Conservation (phyloP, 2,113 vertebrate genomes). For the Rhinichthys klamathensis region DNA sequence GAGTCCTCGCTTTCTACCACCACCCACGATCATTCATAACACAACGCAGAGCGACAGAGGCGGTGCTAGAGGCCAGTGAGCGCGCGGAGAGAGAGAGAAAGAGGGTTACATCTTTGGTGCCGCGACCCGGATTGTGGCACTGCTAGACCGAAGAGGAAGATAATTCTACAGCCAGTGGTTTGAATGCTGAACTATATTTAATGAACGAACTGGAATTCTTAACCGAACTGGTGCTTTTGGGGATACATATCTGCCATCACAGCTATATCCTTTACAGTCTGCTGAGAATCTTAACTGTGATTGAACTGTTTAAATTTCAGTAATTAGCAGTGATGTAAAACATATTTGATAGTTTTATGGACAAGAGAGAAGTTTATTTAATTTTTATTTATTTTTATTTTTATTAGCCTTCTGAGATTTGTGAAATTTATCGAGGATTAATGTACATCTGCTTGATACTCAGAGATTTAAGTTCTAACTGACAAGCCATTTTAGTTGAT, state of each 20-base stretch:
- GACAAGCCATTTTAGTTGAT: no score
- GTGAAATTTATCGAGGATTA: no score
- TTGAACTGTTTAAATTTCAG: background rate
- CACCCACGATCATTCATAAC: no score
- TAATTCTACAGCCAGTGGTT: background rate
- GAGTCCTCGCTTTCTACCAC: no score
- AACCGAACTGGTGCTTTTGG: background rate
- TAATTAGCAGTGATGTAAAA: background rate
- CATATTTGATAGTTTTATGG: background rate
- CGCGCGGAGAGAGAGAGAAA: no score
- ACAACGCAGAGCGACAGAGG: no score
- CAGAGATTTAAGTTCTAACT: no score
- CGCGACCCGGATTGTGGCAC: background rate
- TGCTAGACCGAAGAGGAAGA: background rate
- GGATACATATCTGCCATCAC: background rate
- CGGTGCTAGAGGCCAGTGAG: no score
- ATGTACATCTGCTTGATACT: no score
- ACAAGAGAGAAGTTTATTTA: background rate
- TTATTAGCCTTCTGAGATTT: no score
- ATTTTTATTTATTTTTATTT: no score
- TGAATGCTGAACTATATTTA: background rate
- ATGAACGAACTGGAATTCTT: background rate
- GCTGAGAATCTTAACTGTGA: background rate
- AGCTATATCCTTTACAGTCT: background rate
- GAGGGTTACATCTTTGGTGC: no score